phyloP scores from a whole-genome alignment of 2,888 invertebrate genomes.

The Cylindroiulus punctatus region DNA sequence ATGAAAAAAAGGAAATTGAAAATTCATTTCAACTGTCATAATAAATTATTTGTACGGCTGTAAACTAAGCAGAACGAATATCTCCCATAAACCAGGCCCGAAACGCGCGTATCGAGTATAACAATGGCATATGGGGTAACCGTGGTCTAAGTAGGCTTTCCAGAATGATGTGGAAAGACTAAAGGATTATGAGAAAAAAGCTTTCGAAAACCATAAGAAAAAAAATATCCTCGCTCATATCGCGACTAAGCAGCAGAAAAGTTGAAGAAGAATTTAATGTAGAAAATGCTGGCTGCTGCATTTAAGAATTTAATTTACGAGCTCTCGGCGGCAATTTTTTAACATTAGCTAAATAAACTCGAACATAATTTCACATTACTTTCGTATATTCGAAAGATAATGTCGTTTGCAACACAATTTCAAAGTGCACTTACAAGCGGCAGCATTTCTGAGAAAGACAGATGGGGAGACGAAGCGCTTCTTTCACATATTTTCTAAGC shows the following conservation, averaged over 20 bases:
- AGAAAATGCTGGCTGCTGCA: neutral
- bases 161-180: slow-evolving; percentile 38
- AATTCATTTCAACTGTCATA: slow-evolving; percentile 29
- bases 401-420: slow-evolving; percentile 38
- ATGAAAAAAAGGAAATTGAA: slow-evolving; percentile 15
- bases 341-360: slow-evolving; percentile 38
- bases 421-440: slow-evolving; percentile 21
- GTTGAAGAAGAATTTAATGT: neutral
- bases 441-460: slow-evolving; percentile 27
- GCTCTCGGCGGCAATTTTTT: slow-evolving; percentile 28
- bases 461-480: neutral
- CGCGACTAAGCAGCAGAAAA: neutral
- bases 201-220: neutral
- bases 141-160: slow-evolving; percentile 29
- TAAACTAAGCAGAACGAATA: slow-evolving; percentile 7
- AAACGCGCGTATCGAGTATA: neutral
- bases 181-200: slow-evolving; percentile 30
- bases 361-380: slow-evolving; percentile 34
- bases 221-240: neutral
- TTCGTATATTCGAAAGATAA: slow-evolving; percentile 31
- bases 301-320: slow-evolving; percentile 42
- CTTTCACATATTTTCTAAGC: neutral
- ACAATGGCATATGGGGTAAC: neutral
- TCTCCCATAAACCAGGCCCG: slow-evolving; percentile 27
- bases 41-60: slow-evolving; percentile 28